These are phyloP conservation scores for Ceratina calcarata DNA, from an alignment of 1,140 invertebrate genomes.

Conservation along the genomic window DNA sequence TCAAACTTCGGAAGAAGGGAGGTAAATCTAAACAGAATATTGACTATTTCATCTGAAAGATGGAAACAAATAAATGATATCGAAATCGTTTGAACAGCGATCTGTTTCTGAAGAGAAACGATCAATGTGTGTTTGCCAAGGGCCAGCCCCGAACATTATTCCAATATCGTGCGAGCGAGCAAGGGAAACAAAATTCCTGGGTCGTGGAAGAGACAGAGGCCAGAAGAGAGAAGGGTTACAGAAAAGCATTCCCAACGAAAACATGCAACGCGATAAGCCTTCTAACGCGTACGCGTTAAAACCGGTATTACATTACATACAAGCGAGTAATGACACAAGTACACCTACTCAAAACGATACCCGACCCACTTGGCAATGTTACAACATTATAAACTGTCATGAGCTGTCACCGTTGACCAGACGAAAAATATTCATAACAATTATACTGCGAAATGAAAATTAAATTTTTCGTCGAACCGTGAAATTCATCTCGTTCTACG, in stretches of 20 bases:
- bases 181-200: slow-evolving; percentile 17
- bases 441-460: slow-evolving; percentile 9
- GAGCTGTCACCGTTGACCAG: too few relatives aligned
- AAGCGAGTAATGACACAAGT: slow-evolving; percentile 25
- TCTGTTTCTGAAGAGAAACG: too few relatives aligned
- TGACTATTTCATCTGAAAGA: too few relatives aligned
- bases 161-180: slow-evolving; percentile 34
- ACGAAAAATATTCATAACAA: background rate
- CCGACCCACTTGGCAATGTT: too few relatives aligned
- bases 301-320: slow-evolving; percentile 49
- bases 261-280: slow-evolving; percentile 46
- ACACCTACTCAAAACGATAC: background rate
- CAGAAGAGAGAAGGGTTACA: background rate
- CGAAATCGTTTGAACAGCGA: too few relatives aligned
- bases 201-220: background rate
- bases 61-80: too few relatives aligned
- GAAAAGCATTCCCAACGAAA: slow-evolving; percentile 33
- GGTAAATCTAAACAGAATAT: too few relatives aligned
- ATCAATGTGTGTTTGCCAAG: background rate
- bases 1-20: too few relatives aligned
- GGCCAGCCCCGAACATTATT: slow-evolving; percentile 16
- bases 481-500: slow-evolving; percentile 57
- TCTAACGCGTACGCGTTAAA: slow-evolving; percentile 51
- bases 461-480: slow-evolving; percentile 46
- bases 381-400: too few relatives aligned